Evolutionary conservation across 2,113 vertebrate species (phyloP), one percentile per base, ranked within the genome.

Genomic region (Pterocles orientalis): DNA sequence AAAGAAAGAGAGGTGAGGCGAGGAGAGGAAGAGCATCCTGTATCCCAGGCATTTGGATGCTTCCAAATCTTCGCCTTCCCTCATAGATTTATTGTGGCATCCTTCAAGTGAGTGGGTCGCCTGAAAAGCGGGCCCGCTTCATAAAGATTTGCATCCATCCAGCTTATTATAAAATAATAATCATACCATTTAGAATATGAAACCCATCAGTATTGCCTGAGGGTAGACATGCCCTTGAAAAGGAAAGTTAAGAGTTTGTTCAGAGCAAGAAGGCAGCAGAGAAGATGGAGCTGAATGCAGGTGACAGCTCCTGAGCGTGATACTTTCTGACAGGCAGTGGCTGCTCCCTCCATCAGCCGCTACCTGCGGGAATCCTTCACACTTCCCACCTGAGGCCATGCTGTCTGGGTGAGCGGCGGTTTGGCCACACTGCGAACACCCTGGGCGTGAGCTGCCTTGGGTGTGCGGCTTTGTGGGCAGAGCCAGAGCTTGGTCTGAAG

Each of bases 91-190:
- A 2, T 34, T 25, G 57, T 36, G 77, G 16, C 9, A 4, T 50
- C 79, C 19, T 72, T 48, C 23, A 19, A 56, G 29, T 2, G 14
- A 71, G 68, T 41, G 43, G 26, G 16, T 64, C 1, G 1, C 71
- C 70, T 76, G 71, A 39, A 57, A 58, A 81, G 45, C 80, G 70
- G 36, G 2, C 26, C 60, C 77, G 29, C 28, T 61, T 69, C 56
- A 3, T 8, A 45, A 25, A 13, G 60, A 53, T 90, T 81, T 21
- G 18, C 83, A 56, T 83, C 45, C 65, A 47, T 61, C 75, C 53
- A 24, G 18, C 75, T 70, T 12, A 29, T 72, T 58, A 69, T 95
- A 62, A 92, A 95, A 92, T 87, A 88, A 86, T 80, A 72, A 92
- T 78, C 19, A 29, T 26, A 53, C 61, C 89, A 78, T 88, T 95